A percentile compares a stretch with the other conserved stretches of the same genome.
phyloP scores from a whole-genome alignment of 2,888 invertebrate species.

The Amphipyra berbera region DNA sequence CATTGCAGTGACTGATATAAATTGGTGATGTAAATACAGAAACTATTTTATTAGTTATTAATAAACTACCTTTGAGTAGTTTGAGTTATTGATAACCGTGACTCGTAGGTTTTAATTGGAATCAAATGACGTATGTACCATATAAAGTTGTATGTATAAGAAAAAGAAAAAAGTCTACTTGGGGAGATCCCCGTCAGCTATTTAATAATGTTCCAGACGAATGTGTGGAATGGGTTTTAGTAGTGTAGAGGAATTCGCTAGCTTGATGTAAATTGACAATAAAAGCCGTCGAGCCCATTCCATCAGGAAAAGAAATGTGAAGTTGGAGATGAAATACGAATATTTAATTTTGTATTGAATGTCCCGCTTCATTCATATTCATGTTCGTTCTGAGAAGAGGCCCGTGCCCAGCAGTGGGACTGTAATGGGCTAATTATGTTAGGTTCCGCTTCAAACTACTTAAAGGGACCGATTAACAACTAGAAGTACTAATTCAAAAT shows the following conservation, averaged over 20 bases:
- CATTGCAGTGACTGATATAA: constrained; percentile 22
- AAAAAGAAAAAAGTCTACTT: constrained; percentile 5
- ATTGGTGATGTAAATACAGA: constrained; percentile 21
- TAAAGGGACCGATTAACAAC: no score
- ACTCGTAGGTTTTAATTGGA: not conserved
- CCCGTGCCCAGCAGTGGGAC: no score
- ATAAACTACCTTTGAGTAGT: not conserved
- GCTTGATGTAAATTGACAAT: constrained; percentile 14
- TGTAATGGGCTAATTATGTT: no score
- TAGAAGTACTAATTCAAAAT: no score
- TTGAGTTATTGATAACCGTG: constrained; percentile 9
- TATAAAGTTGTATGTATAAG: not conserved
- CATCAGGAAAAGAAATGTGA: not conserved
- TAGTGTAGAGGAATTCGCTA: constrained; percentile 26
- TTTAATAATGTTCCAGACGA: constrained; percentile 35
- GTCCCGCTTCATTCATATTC: no score
- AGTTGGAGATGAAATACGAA: not conserved
- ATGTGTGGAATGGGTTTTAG: constrained; percentile 15
- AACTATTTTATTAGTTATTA: not conserved
- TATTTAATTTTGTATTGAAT: not conserved
- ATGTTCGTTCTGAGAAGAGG: no score
- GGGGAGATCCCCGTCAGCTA: not conserved
- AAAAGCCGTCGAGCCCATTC: not conserved
- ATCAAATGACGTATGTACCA: not conserved
- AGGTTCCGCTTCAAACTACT: no score